Evolutionary conservation across 2,113 vertebrate species (phyloP), one percentile per base, ranked within the genome.

Genomic region (Passer montanus): DNA sequence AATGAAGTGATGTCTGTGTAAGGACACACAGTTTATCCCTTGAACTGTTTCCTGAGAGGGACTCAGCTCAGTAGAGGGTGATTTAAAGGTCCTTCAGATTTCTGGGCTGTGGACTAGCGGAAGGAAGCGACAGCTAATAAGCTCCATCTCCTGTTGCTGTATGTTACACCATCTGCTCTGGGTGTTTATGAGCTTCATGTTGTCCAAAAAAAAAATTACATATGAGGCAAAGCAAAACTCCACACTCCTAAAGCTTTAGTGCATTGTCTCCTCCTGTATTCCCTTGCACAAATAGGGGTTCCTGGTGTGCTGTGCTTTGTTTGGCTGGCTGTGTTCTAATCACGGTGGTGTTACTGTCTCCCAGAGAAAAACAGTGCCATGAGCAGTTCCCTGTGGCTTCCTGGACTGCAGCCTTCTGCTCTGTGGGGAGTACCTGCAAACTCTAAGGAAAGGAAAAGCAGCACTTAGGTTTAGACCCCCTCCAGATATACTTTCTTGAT

Each of bases 141-240:
- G 84, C 85, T 94, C 52, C 49, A 43, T 83, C 94, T 94, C 88
- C 91, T 88, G 90, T 89, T 94, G 90, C 90, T 96, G 43, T 35
- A 8, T 55, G 82, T 77, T 90, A 18, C 50, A 73, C 94, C 95
- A 95, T 93, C 94, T 95, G 95, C 50, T 90, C 85, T 16, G 63
- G 73, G 75, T 62, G 79, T 74, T 93, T 77, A 53, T 80, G 70
- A 88, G 85, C 75, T 83, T 80, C 43, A 1, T 37, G 27, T 66
- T 69, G 82, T 83, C 79, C 75, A 60, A 76, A 83, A 93, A 41
- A 67, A 87, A 87, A 63, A 58, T 28, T 15, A 44, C 41, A 19
- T 56, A 21, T 0, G 5, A 92, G 55, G 55, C 50, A 69, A 72
- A 88, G 72, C 53, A 73, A 72, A 78, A 53, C 33, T 72, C 15